A percentile compares a stretch with the other conserved stretches of the same genome.
phyloP scores from a whole-genome alignment of 2,888 invertebrate genomes.

The Pristionchus exspectatus region DNA sequence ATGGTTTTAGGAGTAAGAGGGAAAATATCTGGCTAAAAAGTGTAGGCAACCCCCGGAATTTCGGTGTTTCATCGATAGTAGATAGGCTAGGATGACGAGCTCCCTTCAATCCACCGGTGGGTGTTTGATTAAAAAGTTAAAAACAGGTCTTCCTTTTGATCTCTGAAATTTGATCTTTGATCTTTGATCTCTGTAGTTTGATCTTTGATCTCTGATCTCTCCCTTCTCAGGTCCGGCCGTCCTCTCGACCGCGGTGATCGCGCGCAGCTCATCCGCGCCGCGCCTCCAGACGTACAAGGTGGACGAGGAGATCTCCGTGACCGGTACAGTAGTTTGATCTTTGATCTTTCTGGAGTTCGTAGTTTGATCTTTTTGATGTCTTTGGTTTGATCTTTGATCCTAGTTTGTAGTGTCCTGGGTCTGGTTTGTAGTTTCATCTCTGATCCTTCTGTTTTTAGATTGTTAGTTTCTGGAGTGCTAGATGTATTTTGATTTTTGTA shows the following conservation, averaged over 20 bases:
- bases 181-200: not conserved
- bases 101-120: too few species aligned
- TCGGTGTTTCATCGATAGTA: too few species aligned
- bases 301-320: slow-evolving; percentile 72
- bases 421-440: not conserved
- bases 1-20: too few species aligned
- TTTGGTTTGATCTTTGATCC: not conserved
- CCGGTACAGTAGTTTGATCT: slow-evolving; percentile 60
- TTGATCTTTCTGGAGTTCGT: not conserved
- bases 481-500: not conserved
- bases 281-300: slow-evolving; percentile 78
- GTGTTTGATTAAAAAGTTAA: too few species aligned
- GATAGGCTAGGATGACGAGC: too few species aligned
- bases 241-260: slow-evolving; percentile 79
- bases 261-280: slow-evolving; percentile 79
- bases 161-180: not conserved
- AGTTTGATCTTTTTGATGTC: slow-evolving; percentile 58
- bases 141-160: not conserved
- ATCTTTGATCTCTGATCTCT: not conserved
- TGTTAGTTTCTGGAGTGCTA: not conserved
- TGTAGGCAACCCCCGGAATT: too few species aligned
- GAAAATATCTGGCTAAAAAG: too few species aligned
- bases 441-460: not conserved
- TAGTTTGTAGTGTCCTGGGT: not conserved
- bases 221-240: slow-evolving; percentile 70